A percentile compares a stretch with the other conserved stretches of the same genome.
Evolutionary conservation across 2,113 vertebrate genomes (phyloP).

Genomic region (Rhynchopsitta pachyrhyncha): DNA sequence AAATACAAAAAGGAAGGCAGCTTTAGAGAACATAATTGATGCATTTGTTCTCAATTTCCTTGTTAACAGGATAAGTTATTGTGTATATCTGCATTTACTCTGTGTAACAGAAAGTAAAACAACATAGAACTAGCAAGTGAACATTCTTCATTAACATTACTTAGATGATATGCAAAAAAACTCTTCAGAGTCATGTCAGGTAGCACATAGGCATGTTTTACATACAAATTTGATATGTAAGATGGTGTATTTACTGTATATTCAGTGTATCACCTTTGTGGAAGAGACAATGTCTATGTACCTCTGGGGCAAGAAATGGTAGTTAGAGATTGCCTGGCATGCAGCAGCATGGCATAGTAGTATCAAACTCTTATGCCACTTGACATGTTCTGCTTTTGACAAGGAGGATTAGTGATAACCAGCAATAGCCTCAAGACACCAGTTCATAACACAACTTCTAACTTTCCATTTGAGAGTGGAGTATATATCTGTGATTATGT

Average conservation of each 20-base stretch:
- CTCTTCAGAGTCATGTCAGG: background rate
- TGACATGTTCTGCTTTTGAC: background rate
- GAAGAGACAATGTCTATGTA: no score
- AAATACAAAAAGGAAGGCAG: background rate
- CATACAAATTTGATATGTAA: background rate
- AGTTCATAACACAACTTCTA: background rate
- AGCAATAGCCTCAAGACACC: background rate
- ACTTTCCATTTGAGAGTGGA: background rate
- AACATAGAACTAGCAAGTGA: background rate
- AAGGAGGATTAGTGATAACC: fast-evolving
- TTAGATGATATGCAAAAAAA: background rate
- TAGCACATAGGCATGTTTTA: background rate
- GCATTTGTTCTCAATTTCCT: background rate
- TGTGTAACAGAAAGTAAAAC: background rate
- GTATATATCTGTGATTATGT: background rate
- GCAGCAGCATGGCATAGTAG: background rate
- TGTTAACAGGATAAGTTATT: background rate
- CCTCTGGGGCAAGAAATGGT: background rate
- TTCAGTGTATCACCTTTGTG: background rate
- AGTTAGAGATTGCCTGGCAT: background rate
- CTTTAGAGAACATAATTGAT: background rate
- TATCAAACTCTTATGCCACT: background rate
- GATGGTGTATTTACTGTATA: background rate
- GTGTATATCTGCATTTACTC: background rate
- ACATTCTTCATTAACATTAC: background rate